Evolutionary conservation across 2,113 vertebrate species (phyloP), one percentile per base, ranked within the genome.

Genomic region (Onychorhynchus coronatus): DNA sequence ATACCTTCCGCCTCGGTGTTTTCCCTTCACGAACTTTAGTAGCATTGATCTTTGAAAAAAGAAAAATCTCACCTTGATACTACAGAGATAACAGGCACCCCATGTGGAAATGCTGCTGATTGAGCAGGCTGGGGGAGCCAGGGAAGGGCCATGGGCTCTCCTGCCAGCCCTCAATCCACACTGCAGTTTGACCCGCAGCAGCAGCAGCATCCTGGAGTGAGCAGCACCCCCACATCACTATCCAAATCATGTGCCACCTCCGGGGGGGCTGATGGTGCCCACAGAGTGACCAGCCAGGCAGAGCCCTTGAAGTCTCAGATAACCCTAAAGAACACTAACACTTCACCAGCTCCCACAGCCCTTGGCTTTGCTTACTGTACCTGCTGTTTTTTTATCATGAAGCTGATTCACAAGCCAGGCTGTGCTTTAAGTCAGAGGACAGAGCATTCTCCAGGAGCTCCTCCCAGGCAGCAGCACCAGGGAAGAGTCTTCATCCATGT

Each of bases 261-360:
- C 0, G 0, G 0, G 17, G 46, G 16, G 35, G 14, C 55, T 11
- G 9, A 61, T 6, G 3, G 2, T 31, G 58, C 20, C 33, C 20
- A 14, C 0, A 23, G 33, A 52, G 20, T 4, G 14, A 31, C 6
- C 46, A 56, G 59, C 31, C 67, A 68, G 61, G 79, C 56, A 77
- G 41, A 75, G 56, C 37, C 18, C 46, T 42, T 37, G 33, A 73
- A 28, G 22, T 65, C 75, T 53, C 52, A 6, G 47, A 41, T 14
- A 31, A 46, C 6, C 63, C 44, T 1, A 3, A 62, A 33, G 41
- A 93, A 41, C 24, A 33, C 11, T 5, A 55, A 49, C n/a, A 24
- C 50, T 22, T 31, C 35, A 41, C 14, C 47, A 78, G 42, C 55
- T 74, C 39, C 41, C 55, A 30, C 14, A 42, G 78, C 28, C 28